These are phyloP conservation scores for Petrocephalus zakoni DNA, from an alignment of 2,113 vertebrate genomes.

Conservation along the genomic window DNA sequence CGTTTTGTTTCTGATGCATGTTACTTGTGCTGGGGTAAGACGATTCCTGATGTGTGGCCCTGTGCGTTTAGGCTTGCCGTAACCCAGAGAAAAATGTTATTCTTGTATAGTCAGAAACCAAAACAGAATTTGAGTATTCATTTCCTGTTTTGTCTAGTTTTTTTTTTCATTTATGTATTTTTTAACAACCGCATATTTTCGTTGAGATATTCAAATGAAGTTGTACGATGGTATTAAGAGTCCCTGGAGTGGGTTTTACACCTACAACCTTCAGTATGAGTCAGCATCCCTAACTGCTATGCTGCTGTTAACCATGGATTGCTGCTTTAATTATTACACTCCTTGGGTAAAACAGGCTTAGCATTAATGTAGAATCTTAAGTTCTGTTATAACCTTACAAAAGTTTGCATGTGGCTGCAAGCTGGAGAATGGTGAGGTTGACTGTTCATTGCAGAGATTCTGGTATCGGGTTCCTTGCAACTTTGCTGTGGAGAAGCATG, in stretches of 20 bases:
- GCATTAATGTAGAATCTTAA: not conserved
- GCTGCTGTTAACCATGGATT: not conserved
- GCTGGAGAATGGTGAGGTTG: not conserved
- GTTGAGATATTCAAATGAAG: not conserved
- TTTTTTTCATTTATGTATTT: not conserved
- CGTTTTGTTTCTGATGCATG: not conserved
- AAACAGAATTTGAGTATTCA: not conserved
- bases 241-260: not conserved
- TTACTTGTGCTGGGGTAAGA: not conserved
- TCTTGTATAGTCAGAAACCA: not conserved
- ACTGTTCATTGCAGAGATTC: not conserved
- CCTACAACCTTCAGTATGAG: not conserved
- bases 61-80: not conserved
- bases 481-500: not conserved
- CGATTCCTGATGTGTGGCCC: not conserved
- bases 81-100: not conserved
- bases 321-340: not conserved
- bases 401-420: not conserved
- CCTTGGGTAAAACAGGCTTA: not conserved
- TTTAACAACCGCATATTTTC: not conserved
- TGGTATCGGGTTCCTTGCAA: not conserved
- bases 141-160: not conserved
- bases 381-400: not conserved
- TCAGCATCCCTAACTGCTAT: not conserved
- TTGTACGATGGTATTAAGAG: not conserved